Percentiles rank a stretch among this genome's conserved stretches.
Evolutionary conservation across 2,888 invertebrate species (phyloP).

Genomic region (Agrotis puta): DNA sequence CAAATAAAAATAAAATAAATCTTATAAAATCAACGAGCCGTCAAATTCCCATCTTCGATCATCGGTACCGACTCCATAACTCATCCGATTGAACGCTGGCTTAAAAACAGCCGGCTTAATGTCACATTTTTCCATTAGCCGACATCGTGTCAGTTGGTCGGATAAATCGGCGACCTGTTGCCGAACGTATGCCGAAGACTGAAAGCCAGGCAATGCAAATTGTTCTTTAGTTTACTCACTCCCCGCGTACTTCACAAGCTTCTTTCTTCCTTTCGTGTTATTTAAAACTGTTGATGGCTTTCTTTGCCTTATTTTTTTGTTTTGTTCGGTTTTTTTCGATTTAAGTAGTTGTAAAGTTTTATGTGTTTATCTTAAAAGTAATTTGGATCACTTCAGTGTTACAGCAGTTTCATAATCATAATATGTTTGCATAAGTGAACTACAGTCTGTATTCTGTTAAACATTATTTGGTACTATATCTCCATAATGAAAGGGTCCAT

Average conservation of each 20-base stretch:
- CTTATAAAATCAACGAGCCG: slow-evolving; percentile 73
- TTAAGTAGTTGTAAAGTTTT: slow-evolving; percentile 27
- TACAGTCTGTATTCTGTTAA: slow-evolving; percentile 11
- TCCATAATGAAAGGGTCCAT: slow-evolving; percentile 23
- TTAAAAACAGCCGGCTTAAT: slow-evolving; percentile 80
- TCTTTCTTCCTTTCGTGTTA: slow-evolving; percentile 61
- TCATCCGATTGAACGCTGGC: slow-evolving; percentile 79
- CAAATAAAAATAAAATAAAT: slow-evolving; percentile 56
- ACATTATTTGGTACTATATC: slow-evolving; percentile 4
- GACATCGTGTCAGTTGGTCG: slow-evolving; percentile 74
- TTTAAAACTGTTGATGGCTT: slow-evolving; percentile 63
- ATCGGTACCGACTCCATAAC: slow-evolving; percentile 78
- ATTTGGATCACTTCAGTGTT: background rate
- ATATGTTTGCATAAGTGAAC: background rate
- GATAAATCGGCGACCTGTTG: slow-evolving; percentile 89
- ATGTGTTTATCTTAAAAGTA: slow-evolving; percentile 7
- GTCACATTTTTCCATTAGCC: slow-evolving; percentile 87
- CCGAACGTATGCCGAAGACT: slow-evolving; percentile 78
- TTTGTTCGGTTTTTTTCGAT: slow-evolving; percentile 38
- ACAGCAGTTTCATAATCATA: background rate
- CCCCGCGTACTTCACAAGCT: slow-evolving; percentile 54
- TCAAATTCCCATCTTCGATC: slow-evolving; percentile 76
- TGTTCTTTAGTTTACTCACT: slow-evolving; percentile 81
- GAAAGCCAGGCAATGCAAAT: slow-evolving; percentile 78
- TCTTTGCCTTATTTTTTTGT: slow-evolving; percentile 46